Conservation (phyloP, 2,888 invertebrate genomes). For the Miltochrista miniata region DNA sequence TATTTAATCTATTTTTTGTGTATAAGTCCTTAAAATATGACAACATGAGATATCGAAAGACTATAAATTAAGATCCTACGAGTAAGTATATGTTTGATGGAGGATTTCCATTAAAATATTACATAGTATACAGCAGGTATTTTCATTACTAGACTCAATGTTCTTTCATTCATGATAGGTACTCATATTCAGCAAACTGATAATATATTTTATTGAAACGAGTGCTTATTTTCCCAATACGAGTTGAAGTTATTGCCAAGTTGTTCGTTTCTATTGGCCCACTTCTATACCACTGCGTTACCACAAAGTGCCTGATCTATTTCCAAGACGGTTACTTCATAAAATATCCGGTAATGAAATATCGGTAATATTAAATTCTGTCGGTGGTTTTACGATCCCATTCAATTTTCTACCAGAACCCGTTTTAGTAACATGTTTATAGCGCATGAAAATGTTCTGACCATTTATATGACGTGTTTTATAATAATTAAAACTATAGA, state of each 20-base stretch:
- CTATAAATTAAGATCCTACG: too few relatives aligned
- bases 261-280: background rate
- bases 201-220: background rate
- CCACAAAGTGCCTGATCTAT: slow-evolving; percentile 3
- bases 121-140: too few relatives aligned
- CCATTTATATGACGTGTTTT: background rate
- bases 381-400: slow-evolving; percentile 18
- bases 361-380: slow-evolving; percentile 32
- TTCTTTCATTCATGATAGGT: background rate
- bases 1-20: too few relatives aligned
- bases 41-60: too few relatives aligned
- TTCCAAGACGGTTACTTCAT: slow-evolving; percentile 22
- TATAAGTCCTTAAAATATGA: too few relatives aligned
- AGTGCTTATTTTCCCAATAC: background rate
- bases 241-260: background rate
- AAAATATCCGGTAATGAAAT: slow-evolving; percentile 34
- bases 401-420: slow-evolving; percentile 26
- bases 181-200: background rate
- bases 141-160: too few relatives aligned
- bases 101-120: too few relatives aligned
- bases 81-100: too few relatives aligned
- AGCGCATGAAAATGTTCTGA: slow-evolving; percentile 9
- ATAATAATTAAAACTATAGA: too few relatives aligned
- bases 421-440: slow-evolving; percentile 21
- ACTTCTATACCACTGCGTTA: slow-evolving; percentile 5